phyloP scores from a whole-genome alignment of 2,888 invertebrate genomes.

The Lithodes maja region DNA sequence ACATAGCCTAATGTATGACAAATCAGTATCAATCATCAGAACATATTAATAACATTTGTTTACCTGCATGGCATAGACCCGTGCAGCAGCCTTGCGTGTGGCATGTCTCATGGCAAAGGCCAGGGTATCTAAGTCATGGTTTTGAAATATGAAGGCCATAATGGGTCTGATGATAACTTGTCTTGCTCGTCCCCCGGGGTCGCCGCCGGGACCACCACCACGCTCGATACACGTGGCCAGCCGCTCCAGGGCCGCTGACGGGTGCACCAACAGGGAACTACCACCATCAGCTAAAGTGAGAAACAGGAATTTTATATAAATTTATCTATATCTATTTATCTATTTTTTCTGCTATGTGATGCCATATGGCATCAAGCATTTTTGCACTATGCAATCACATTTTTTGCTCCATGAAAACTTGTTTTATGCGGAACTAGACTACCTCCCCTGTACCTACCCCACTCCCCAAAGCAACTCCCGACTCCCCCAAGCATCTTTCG shows the following conservation, averaged over 20 bases:
- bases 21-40: no score
- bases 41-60: no score
- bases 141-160: constrained; percentile 88
- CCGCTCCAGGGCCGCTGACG: constrained; percentile 89
- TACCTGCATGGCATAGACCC: constrained; percentile 89
- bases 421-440: background rate
- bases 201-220: constrained; percentile 74
- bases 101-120: constrained; percentile 92
- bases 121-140: constrained; percentile 88
- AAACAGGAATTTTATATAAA: background rate
- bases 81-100: constrained; percentile 80
- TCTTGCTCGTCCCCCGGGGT: constrained; percentile 48
- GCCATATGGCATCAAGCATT: no score
- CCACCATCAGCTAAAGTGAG: constrained; percentile 75
- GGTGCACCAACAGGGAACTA: constrained; percentile 89
- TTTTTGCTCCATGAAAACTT: no score
- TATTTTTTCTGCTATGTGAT: no score
- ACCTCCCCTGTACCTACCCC: no score
- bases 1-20: no score
- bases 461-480: no score
- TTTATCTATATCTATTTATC: no score
- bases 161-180: constrained; percentile 81
- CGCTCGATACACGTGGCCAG: constrained; percentile 82
- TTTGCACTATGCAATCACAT: no score
- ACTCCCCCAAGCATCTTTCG: no score